Evolutionary conservation across 2,113 vertebrate genomes (phyloP), one percentile per base, ranked within the genome.

Genomic region (Odontesthes bonariensis): DNA sequence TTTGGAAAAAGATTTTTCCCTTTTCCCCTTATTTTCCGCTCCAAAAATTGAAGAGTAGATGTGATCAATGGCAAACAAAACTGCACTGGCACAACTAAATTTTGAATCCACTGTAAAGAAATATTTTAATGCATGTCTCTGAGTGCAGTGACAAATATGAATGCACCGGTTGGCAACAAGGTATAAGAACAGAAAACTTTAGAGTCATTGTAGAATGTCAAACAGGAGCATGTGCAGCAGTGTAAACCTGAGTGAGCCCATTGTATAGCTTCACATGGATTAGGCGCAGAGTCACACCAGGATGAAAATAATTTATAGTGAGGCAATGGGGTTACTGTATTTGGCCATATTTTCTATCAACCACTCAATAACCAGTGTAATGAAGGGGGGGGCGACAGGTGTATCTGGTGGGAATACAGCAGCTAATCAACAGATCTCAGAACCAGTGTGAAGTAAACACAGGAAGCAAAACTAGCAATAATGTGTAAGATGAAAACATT

Each of bases 141-240:
- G 27, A 27, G 27, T 27, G 27, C 27, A 27, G 27, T 27, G 1
- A 2, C 27, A 27, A 27, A 27, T 2, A 27, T 27, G 27, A 27
- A 27, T 27, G 27, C 1, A 27, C 27, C 27, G 27, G 27, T 3
- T 27, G 27, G 27, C 3, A 27, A 27, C 27, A 23, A 67, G 44
- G 35, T 72, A 73, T 31, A 59, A 53, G 33, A 63, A 72, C 17
- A 20, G 11, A 9, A 69, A 47, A 73, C 33, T 66, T 61, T 35
- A 58, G 57, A 16, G 35, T 66, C 58, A 79, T 79, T 83, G 67
- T 58, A 75, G 55, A 77, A 57, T 82, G 56, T 81, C 59, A 81
- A 76, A 75, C 51, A 73, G 65, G 58, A 53, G 75, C 58, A 67
- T 82, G 68, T 74, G 65, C 40, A 33, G 46, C 53, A 47, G 68